Evolutionary conservation across 2,888 invertebrate genomes (phyloP), one percentile per base, ranked within the genome.

Genomic region (Epinotia bilunana): DNA sequence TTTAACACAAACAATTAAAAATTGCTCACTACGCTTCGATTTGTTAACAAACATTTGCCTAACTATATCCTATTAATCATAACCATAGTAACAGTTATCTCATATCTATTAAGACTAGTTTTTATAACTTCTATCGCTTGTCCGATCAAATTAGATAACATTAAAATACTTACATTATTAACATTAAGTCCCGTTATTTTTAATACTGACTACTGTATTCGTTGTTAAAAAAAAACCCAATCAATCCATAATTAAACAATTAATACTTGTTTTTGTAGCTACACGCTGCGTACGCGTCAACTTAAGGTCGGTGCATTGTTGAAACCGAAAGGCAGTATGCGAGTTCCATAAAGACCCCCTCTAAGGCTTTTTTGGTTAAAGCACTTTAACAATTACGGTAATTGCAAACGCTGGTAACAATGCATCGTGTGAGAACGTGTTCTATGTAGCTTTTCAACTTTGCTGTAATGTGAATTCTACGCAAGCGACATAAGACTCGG

Each of bases 381-480:
- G 20, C 33, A 57, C 12, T 18, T 28, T 57, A 61, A 63, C 74
- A 74, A 74, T 74, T 74, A 69, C 63, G 5, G 49, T 69, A 74
- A 74, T 74, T 74, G 74, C 46, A 63, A 62, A 39, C 63, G 49
- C 55, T 68, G 67, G 60, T 43, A 74, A 74, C 74, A 74, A 74
- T 69, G 74, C 20, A n/a, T n/a, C 53, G n/a, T 49, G 46, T 53
- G 53, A 53, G 53, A n/a, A 53, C 16, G n/a, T 53, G 53, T 53
- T 53, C 53, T 53, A 53, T 53, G 53, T 53, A 53, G n/a, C 53
- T n/a, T n/a, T 53, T n/a, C n/a, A n/a, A 2, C 6, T n/a, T n/a
- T 7, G 16, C n/a, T 53, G n/a, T 53, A 53, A n/a, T 53, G 53
- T 53, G 6, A n/a, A n/a, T n/a, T n/a, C 16, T n/a, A n/a, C 53